phyloP scores from a whole-genome alignment of 2,113 vertebrate genomes.

The Ictidomys tridecemlineatus region DNA sequence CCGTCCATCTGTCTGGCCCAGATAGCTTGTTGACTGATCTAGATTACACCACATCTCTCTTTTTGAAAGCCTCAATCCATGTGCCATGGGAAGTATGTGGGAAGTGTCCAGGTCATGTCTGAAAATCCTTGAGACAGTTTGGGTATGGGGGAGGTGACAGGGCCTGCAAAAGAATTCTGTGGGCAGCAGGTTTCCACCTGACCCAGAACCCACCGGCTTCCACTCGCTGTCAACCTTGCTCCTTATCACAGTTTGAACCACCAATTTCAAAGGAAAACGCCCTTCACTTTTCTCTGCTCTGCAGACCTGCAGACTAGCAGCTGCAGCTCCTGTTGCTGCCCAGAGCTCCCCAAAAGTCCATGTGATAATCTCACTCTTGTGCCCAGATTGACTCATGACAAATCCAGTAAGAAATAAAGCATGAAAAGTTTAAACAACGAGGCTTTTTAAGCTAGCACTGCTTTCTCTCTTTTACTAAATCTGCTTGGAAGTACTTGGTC shows the following conservation, averaged over 20 bases:
- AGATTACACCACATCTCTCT: background rate
- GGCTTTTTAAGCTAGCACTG: background rate
- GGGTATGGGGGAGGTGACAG: background rate
- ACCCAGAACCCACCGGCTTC: background rate
- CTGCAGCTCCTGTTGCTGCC: background rate
- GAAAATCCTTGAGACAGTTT: background rate
- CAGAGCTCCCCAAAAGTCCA: background rate
- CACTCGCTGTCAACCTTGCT: background rate
- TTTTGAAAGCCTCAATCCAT: background rate
- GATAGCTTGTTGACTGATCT: background rate
- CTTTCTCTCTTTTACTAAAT: background rate
- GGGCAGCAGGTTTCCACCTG: background rate
- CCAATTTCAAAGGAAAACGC: background rate
- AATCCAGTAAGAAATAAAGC: background rate
- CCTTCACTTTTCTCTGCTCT: too few relatives aligned
- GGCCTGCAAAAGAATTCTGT: background rate
- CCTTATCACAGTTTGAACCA: background rate
- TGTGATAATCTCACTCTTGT: background rate
- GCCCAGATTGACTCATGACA: background rate
- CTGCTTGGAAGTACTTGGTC: background rate
- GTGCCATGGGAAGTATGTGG: background rate
- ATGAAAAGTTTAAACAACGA: background rate
- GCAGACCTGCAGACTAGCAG: background rate
- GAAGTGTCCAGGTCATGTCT: background rate
- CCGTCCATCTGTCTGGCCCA: background rate